Evolutionary conservation across 2,113 vertebrate species (phyloP).

Genomic region (Dasypus novemcinctus): DNA sequence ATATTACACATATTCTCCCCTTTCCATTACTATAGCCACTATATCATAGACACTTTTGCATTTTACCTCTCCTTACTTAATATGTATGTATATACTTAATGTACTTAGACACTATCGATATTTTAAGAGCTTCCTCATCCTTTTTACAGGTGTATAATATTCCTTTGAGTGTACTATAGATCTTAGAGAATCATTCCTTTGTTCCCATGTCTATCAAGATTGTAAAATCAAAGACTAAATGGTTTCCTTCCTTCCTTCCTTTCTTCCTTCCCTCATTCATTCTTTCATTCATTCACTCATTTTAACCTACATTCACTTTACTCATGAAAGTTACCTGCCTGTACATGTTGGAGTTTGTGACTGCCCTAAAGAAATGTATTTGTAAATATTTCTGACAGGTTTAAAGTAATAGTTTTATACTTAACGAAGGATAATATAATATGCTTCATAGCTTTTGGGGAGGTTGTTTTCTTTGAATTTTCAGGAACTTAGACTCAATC

Average conservation of each 20-base stretch:
- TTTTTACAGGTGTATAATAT: background rate
- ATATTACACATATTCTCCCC: background rate
- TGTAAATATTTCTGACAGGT: background rate
- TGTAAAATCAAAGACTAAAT: background rate
- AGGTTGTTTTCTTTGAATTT: background rate
- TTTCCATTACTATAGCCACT: background rate
- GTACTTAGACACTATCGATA: background rate
- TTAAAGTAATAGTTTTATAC: background rate
- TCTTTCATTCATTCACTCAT: no score
- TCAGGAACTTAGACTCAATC: background rate
- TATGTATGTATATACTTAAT: background rate
- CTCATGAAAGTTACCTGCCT: background rate
- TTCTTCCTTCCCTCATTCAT: background rate
- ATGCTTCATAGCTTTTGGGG: background rate
- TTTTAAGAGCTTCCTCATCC: background rate
- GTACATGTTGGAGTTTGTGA: background rate
- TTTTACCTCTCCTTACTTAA: background rate
- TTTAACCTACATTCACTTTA: background rate
- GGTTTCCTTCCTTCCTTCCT: background rate
- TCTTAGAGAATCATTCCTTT: background rate
- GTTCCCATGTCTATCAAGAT: background rate
- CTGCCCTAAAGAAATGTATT: background rate
- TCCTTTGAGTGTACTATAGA: background rate
- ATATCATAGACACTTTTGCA: background rate
- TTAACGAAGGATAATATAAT: slow-evolving; percentile 17